These are phyloP conservation scores for Anseranas semipalmata DNA, from an alignment of 2,113 vertebrate species.

Conservation along the genomic window DNA sequence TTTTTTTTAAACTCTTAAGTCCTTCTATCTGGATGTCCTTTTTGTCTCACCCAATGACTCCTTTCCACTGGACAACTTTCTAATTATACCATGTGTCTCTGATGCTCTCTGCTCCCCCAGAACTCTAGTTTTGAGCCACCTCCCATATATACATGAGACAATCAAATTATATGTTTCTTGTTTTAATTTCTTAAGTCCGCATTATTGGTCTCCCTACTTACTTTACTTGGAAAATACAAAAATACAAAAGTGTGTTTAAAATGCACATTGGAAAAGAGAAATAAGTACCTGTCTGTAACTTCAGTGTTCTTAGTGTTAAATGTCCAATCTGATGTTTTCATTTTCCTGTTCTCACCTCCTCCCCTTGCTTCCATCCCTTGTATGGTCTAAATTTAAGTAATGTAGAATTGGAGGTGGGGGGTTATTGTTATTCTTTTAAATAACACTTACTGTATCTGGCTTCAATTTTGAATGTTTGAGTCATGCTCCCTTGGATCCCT, in stretches of 20 bases:
- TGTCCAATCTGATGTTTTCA: background rate
- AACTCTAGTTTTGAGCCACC: background rate
- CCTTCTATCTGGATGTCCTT: background rate
- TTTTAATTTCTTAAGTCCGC: background rate
- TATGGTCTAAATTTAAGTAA: background rate
- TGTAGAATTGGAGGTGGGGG: background rate
- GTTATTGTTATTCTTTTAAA: background rate
- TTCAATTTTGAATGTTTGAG: background rate
- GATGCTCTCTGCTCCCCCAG: background rate
- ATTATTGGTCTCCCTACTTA: background rate
- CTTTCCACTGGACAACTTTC: background rate
- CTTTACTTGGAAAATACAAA: background rate
- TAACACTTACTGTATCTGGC: background rate
- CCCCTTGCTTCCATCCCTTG: background rate
- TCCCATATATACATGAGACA: background rate
- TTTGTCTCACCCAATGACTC: background rate
- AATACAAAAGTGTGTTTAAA: background rate
- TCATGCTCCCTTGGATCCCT: background rate
- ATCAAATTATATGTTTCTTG: background rate
- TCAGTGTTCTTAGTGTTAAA: background rate
- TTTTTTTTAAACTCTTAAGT: background rate
- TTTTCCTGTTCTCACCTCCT: background rate
- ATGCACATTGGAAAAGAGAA: background rate
- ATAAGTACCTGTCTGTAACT: background rate
- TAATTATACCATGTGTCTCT: background rate